A percentile compares a stretch with the other conserved stretches of the same genome.
These are phyloP conservation scores for Cebus imitator DNA, from an alignment of 2,113 vertebrate species.

Conservation along the genomic window DNA sequence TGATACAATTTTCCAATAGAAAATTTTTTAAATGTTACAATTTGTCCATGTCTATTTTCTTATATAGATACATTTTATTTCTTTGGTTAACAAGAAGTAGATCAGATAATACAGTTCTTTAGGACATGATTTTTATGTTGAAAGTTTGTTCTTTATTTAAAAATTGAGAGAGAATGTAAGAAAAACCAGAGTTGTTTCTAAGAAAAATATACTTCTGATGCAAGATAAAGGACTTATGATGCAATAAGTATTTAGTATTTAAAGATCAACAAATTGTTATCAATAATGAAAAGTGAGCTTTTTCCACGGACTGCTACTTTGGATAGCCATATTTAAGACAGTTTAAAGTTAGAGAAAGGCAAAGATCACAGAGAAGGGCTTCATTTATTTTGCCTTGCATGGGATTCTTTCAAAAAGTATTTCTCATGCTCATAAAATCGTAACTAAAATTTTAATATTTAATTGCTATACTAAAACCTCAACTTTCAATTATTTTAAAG, in stretches of 20 bases:
- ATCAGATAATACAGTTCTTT: background rate
- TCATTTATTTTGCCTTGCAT: slow-evolving; percentile 53
- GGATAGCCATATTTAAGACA: background rate
- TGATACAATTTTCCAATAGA: background rate
- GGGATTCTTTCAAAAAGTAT: slow-evolving; percentile 36
- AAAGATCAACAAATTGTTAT: slow-evolving; percentile 48
- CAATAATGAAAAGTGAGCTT: slow-evolving; percentile 26
- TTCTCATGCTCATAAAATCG: slow-evolving; percentile 40
- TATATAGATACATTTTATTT: background rate
- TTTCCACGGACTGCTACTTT: slow-evolving; percentile 15
- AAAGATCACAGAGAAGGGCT: slow-evolving; percentile 23
- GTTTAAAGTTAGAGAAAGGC: slow-evolving; percentile 35
- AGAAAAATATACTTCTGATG: slow-evolving; percentile 44
- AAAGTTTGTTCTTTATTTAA: slow-evolving; percentile 40
- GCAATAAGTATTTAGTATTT: background rate
- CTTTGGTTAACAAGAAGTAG: slow-evolving; percentile 38
- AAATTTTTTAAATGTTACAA: background rate
- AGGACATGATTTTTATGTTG: background rate
- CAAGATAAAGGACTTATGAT: slow-evolving; percentile 1
- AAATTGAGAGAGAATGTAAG: background rate
- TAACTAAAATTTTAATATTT: slow-evolving; percentile 44
- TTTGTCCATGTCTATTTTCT: background rate
- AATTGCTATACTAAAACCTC: background rate
- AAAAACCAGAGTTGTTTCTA: slow-evolving; percentile 25
- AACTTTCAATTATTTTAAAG: slow-evolving; percentile 50